phyloP scores from a whole-genome alignment of 2,888 invertebrate species.

The Sepioteuthis lessoniana region DNA sequence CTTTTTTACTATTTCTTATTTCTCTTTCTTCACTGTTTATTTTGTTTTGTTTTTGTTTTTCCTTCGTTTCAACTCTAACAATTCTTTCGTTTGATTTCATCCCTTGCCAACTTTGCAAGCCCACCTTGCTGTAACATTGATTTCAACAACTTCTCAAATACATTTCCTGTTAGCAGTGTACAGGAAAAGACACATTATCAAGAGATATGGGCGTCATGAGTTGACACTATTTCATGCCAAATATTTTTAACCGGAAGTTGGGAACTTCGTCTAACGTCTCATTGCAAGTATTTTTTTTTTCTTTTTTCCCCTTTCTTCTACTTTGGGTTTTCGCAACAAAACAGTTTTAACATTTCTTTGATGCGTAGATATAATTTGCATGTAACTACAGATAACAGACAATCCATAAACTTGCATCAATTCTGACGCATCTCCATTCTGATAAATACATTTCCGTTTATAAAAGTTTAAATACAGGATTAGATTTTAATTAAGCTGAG shows the following conservation, averaged over 20 bases:
- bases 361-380: constrained; percentile 20
- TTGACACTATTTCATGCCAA: constrained; percentile 14
- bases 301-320: background rate
- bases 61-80: background rate
- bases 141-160: constrained; percentile 20
- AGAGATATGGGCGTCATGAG: background rate
- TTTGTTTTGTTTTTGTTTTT: background rate
- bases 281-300: background rate
- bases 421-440: background rate
- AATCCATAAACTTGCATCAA: background rate
- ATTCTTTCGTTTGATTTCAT: background rate
- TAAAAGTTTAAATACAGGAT: constrained; percentile 1
- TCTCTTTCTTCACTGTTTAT: background rate
- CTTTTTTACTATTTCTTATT: too few species aligned
- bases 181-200: constrained; percentile 4
- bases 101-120: background rate
- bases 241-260: background rate
- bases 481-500: constrained; percentile 8
- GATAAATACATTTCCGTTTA: background rate
- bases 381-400: background rate
- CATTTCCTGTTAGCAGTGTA: background rate
- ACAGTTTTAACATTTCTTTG: background rate
- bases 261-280: constrained; percentile 11
- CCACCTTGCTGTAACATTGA: background rate
- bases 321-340: background rate